Evolutionary conservation across 2,888 invertebrate species (phyloP).

Genomic region (Eledona agricola): DNA sequence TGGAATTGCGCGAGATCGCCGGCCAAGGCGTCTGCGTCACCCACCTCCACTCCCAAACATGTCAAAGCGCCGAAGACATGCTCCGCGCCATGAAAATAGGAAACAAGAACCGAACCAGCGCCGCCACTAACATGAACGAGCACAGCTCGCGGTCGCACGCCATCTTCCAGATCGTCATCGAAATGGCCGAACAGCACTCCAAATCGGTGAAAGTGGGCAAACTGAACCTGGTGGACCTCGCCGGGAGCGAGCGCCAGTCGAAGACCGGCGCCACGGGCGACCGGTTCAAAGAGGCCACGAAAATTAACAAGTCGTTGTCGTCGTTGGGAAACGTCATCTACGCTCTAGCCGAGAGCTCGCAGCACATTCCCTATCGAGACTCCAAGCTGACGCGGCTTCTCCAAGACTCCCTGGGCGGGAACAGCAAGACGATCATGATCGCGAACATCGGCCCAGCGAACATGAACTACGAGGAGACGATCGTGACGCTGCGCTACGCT

Average conservation of each 20-base stretch:
- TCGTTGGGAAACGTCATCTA: constrained; percentile 99
- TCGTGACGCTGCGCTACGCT: constrained; percentile 93
- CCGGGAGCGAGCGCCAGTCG: constrained; percentile 96
- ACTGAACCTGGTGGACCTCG: constrained; percentile 96
- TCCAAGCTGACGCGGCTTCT: constrained; percentile 95
- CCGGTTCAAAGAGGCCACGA: constrained; percentile 93
- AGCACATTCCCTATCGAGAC: constrained; percentile 97
- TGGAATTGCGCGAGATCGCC: constrained; percentile 73
- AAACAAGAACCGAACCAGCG: constrained; percentile 93
- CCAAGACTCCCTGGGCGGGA: constrained; percentile 96
- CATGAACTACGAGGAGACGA: constrained; percentile 97
- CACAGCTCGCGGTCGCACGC: constrained; percentile 98
- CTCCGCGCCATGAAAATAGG: constrained; percentile 92
- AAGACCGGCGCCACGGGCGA: constrained; percentile 97
- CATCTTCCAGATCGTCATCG: constrained; percentile 97
- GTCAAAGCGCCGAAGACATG: constrained; percentile 94
- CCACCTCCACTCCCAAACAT: constrained; percentile 92
- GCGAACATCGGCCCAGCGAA: constrained; percentile 98
- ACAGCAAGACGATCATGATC: constrained; percentile 97
- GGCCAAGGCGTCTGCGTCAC: constrained; percentile 92
- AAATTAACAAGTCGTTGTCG: constrained; percentile 96
- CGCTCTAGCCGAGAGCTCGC: constrained; percentile 92
- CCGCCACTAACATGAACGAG: constrained; percentile 76
- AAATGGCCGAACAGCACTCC: constrained; percentile 82
- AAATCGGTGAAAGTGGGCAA: constrained; percentile 82